A percentile compares a stretch with the other conserved stretches of the same genome.
phyloP scores from a whole-genome alignment of 2,797 vertebrate species.

The Anguilla pacifica region DNA sequence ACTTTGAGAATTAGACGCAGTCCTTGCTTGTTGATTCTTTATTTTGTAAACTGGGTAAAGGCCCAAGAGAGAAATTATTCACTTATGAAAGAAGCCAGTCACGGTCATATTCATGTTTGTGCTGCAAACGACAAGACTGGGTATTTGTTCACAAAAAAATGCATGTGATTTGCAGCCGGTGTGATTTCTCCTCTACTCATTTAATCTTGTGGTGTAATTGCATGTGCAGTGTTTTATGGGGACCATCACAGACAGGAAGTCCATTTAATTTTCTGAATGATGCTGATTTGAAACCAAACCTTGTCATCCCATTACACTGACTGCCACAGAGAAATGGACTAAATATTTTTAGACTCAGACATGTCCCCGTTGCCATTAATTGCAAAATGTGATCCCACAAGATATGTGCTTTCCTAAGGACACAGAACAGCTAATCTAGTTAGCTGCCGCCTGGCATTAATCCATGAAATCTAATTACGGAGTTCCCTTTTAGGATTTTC shows the following conservation, averaged over 20 bases:
- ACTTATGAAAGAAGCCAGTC: neutral
- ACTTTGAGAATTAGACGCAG: conserved; percentile 6
- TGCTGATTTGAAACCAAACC: neutral
- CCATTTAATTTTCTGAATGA: neutral
- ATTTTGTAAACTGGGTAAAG: neutral
- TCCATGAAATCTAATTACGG: conserved; percentile 8
- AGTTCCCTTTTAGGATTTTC: neutral
- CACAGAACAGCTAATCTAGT: conserved; percentile 24
- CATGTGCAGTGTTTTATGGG: neutral
- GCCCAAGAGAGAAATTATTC: neutral
- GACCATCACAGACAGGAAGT: conserved; percentile 32
- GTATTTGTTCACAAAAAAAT: neutral
- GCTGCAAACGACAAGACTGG: neutral
- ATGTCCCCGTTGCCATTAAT: neutral
- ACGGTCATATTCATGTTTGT: neutral
- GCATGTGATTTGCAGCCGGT: neutral
- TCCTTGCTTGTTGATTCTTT: neutral
- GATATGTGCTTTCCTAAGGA: neutral
- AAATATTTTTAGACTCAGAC: neutral
- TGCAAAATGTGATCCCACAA: neutral
- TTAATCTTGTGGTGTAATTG: neutral
- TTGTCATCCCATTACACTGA: conserved; percentile 8
- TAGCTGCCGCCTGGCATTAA: neutral
- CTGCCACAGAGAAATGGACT: neutral
- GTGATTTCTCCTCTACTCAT: neutral